Base-by-base conservation (phyloP, 2,888 invertebrate species). In the Itoplectis maculator region DNA sequence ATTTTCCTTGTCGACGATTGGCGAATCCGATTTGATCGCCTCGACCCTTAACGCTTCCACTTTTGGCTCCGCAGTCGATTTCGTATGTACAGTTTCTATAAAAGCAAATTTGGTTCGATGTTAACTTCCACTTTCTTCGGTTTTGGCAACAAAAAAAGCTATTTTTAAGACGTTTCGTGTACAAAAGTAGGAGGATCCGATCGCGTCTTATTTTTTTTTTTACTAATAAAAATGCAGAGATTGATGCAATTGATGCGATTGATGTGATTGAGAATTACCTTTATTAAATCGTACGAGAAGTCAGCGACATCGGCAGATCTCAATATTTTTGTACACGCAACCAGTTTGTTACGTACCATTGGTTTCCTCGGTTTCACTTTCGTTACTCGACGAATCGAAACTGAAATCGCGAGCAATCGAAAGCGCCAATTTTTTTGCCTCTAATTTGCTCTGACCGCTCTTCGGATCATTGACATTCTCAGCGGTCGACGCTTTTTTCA, bases 341-440 rank as follows among this genome's bases (percentile, higher is more conserved):
- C 11, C 29, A 29, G 11, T 29, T 20, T 23, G 0, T 69, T 66
- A 79, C 81, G 66, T 86, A 85, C 86, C 77, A 54, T 81, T 11
- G 40, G 20, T 23, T 47, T 59, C 45, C 51, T 51, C 72, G n/a
- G 47, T 37, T 61, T 9, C 78, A 40, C 85, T 87, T 23, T 88
- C 88, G 61, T 85, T 87, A n/a, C 86, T 86, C 5, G 84, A 83
- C 5, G 68, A 63, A 65, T 89, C 86, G 54, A 72, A 79, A 4
- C 56, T 66, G 66, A 87, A 85, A 61, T 89, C 87, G 15, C 87
- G 73, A 23, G 86, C 72, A 29, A 86, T 84, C 29, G 83, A 75
- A 74, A 86, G 66, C n/a, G 84, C 85, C 59, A 87, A 35, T 49
- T 79, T 54, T 51, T 63, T 54, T 23, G 76, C 82, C 13, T 68